These are phyloP conservation scores for Ptyas mucosa DNA, from an alignment of 2,113 vertebrate species.

Conservation along the genomic window DNA sequence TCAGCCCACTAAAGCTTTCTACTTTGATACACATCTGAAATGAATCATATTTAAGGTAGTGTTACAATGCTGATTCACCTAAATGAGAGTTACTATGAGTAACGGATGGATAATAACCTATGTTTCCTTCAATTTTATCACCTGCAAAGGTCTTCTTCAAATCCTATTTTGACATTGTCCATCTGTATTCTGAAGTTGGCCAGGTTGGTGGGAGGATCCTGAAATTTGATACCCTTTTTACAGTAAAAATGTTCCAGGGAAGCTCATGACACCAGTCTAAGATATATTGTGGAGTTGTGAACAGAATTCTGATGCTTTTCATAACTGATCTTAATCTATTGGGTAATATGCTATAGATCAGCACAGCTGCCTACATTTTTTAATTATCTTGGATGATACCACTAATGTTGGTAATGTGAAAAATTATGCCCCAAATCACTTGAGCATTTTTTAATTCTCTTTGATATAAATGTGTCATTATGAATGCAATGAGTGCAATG, in stretches of 20 bases:
- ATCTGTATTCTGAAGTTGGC: background rate
- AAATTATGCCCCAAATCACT: background rate
- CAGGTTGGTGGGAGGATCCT: background rate
- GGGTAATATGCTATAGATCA: background rate
- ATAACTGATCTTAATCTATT: background rate
- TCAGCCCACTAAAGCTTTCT: background rate
- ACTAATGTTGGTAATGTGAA: background rate
- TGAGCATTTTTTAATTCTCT: background rate
- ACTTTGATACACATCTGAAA: background rate
- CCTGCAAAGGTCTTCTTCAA: background rate
- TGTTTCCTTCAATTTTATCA: background rate
- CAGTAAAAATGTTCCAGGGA: background rate
- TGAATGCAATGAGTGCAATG: background rate
- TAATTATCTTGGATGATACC: background rate
- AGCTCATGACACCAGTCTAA: background rate
- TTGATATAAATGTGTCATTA: background rate
- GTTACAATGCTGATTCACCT: background rate
- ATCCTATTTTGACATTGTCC: background rate
- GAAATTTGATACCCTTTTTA: background rate
- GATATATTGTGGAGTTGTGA: background rate
- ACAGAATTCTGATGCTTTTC: background rate
- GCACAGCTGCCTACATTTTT: background rate
- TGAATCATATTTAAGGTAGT: background rate
- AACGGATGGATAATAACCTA: background rate
- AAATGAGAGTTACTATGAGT: background rate